phyloP scores from a whole-genome alignment of 1,140 invertebrate genomes.

The Eurytemora carolleeae region DNA sequence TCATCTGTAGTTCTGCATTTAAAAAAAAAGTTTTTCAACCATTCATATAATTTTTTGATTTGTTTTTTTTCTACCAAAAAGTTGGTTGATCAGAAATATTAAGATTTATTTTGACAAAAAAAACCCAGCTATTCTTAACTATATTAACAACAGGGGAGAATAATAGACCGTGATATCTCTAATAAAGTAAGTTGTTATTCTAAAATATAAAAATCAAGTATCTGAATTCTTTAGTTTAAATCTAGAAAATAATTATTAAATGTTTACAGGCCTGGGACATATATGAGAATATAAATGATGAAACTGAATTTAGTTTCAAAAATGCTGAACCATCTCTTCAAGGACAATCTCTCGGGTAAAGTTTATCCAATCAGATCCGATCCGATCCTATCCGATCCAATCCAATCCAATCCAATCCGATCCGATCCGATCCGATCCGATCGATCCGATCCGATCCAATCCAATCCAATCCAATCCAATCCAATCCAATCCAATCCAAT shows the following conservation, averaged over 20 bases:
- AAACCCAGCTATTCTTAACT: no score
- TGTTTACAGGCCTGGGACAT: not conserved
- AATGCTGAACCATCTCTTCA: not conserved
- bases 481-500: slow-evolving; percentile 17
- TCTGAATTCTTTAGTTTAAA: not conserved
- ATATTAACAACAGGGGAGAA: not conserved
- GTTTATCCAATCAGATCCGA: not conserved
- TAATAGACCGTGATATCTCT: not conserved
- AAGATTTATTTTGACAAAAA: no score
- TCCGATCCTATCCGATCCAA: not conserved
- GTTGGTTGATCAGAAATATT: no score
- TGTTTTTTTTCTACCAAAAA: no score
- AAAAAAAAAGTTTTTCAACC: no score
- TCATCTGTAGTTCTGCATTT: no score
- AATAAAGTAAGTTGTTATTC: not conserved
- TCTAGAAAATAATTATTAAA: not conserved
- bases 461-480: slow-evolving; percentile 15
- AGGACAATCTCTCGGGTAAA: not conserved
- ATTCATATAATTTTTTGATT: no score
- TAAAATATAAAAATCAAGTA: not conserved
- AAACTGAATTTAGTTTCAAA: not conserved
- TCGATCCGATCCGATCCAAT: no score
- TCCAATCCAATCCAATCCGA: not conserved
- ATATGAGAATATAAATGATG: not conserved
- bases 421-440: slow-evolving; percentile 17